Evolutionary conservation across 2,113 vertebrate species (phyloP).

Genomic region (Sardina pilchardus): DNA sequence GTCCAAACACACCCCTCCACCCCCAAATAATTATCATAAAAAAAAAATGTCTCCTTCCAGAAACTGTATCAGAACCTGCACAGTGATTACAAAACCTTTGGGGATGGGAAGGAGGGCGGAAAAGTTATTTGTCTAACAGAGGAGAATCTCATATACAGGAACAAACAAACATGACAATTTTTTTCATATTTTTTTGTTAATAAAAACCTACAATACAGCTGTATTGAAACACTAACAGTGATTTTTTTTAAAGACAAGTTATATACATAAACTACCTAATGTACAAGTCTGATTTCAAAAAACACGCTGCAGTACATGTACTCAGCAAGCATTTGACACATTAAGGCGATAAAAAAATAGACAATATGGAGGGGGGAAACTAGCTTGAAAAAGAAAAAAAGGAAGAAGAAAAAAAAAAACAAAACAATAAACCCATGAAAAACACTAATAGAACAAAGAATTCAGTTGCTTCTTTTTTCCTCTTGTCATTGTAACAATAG

Average conservation of each 20-base stretch:
- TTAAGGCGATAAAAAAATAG: slow-evolving; percentile 52
- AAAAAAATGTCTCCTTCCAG: slow-evolving; percentile 42
- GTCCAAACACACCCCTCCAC: slow-evolving; percentile 10
- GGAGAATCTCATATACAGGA: slow-evolving; percentile 60
- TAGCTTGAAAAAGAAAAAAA: slow-evolving; percentile 42
- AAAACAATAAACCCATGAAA: slow-evolving; percentile 28
- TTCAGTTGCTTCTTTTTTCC: slow-evolving; percentile 40
- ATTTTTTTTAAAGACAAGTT: slow-evolving; percentile 67
- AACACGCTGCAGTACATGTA: slow-evolving; percentile 49
- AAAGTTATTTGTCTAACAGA: slow-evolving; percentile 52
- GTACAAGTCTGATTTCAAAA: slow-evolving; percentile 66
- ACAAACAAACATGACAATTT: slow-evolving; percentile 49
- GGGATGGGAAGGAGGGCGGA: slow-evolving; percentile 46
- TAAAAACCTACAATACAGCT: slow-evolving; percentile 73
- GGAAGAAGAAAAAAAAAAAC: slow-evolving; percentile 23
- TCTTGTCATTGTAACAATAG: slow-evolving; percentile 35
- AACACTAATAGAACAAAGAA: slow-evolving; percentile 3
- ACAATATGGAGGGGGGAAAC: slow-evolving; percentile 26
- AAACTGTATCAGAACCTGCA: slow-evolving; percentile 58
- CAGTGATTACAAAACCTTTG: slow-evolving; percentile 60
- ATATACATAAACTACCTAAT: slow-evolving; percentile 75
- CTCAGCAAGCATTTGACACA: slow-evolving; percentile 50
- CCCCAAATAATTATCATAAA: slow-evolving; percentile 24
- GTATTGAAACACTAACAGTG: slow-evolving; percentile 69
- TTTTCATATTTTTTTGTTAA: slow-evolving; percentile 69